Evolutionary conservation across 2,888 invertebrate species (phyloP).

Genomic region (Amphipoea oculea): DNA sequence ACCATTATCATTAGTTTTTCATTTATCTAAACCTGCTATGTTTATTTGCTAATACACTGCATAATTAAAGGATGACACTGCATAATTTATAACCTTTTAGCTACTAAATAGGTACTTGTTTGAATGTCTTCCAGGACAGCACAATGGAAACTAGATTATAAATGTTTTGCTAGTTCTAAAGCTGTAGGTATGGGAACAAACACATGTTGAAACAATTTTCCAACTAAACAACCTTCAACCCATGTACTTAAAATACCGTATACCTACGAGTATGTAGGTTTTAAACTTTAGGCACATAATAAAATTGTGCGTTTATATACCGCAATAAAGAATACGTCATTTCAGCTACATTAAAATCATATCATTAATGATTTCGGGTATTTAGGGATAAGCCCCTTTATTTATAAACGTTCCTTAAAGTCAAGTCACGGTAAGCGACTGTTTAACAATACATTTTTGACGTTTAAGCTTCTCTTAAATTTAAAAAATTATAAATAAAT

Average conservation of each 20-base stretch:
- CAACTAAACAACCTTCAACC: neutral
- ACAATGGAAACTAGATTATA: conserved; percentile 27
- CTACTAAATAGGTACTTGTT: neutral
- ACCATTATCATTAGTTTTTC: neutral
- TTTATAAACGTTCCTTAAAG: neutral
- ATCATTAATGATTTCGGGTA: neutral
- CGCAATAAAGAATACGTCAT: conserved; percentile 3
- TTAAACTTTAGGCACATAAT: neutral
- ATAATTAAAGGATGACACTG: neutral
- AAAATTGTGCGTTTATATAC: neutral
- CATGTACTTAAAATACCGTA: neutral
- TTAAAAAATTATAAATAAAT: neutral
- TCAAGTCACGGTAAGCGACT: neutral
- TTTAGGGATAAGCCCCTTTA: neutral
- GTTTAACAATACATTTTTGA: neutral
- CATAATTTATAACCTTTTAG: neutral
- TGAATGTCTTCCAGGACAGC: conserved; percentile 5
- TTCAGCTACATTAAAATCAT: neutral
- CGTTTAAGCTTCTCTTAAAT: neutral
- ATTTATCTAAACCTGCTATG: neutral
- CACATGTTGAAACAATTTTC: conserved; percentile 36
- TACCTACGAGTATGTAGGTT: neutral
- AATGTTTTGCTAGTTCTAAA: conserved; percentile 14
- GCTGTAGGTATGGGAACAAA: conserved; percentile 21
- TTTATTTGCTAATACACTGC: neutral